These are phyloP conservation scores for Siniperca undulata DNA, from an alignment of 2,797 vertebrate species.

Conservation along the genomic window DNA sequence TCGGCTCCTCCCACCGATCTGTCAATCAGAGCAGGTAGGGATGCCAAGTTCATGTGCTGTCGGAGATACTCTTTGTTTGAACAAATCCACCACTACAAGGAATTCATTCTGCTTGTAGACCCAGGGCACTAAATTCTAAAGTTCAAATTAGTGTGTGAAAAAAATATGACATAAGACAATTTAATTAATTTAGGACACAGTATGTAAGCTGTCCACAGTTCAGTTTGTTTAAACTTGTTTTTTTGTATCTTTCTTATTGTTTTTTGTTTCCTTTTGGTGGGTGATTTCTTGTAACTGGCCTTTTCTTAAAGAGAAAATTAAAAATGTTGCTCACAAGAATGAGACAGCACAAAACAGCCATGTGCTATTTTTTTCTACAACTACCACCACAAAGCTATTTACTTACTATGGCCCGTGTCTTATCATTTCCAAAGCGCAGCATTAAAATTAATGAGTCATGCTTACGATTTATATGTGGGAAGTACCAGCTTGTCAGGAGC, in stretches of 20 bases:
- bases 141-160: background rate
- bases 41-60: background rate
- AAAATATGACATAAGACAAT: background rate
- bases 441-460: conserved; percentile 3
- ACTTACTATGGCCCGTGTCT: background rate
- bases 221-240: background rate
- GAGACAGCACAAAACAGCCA: conserved; percentile 1
- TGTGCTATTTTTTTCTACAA: background rate
- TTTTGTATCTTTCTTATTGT: background rate
- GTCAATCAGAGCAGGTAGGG: background rate
- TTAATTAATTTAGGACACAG: background rate
- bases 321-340: background rate
- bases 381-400: background rate
- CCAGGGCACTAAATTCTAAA: background rate
- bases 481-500: background rate
- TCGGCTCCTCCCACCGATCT: conserved; percentile 22
- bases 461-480: background rate
- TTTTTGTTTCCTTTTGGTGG: background rate
- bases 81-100: background rate
- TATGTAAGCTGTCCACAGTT: background rate
- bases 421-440: background rate
- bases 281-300: background rate
- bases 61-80: background rate
- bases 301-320: background rate
- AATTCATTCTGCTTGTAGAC: background rate